Conservation (phyloP, 2,113 vertebrate genomes). For the Gallinago paraguaiae region DNA sequence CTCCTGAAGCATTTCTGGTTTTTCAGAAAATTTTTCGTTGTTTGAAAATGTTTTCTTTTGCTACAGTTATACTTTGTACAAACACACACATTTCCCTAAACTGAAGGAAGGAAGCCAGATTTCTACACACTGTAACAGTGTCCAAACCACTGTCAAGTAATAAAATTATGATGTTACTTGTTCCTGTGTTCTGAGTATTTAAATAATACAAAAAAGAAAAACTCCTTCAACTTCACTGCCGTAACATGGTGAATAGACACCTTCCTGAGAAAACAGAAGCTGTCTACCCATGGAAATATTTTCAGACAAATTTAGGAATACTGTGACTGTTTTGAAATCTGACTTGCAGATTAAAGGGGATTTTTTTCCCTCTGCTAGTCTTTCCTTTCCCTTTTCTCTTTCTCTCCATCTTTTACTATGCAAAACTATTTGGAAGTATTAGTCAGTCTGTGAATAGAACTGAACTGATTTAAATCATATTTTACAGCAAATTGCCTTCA, state of each 20-base stretch:
- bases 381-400: not conserved
- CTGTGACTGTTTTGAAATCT: not conserved
- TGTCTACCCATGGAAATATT: not conserved
- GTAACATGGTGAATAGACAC: not conserved
- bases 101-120: not conserved
- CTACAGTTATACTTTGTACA: not conserved
- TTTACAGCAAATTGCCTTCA: not conserved
- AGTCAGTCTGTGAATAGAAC: not conserved
- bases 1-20: not conserved
- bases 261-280: not conserved
- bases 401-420: not conserved
- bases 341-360: not conserved
- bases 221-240: not conserved
- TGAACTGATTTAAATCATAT: not conserved
- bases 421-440: not conserved
- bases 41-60: not conserved
- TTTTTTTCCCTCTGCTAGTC: not conserved
- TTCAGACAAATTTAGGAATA: not conserved
- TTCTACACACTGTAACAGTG: not conserved
- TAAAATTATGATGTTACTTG: not conserved
- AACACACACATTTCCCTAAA: not conserved
- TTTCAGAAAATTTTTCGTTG: not conserved
- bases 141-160: not conserved
- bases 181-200: not conserved
- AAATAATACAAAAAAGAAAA: not conserved